These are phyloP conservation scores for Perognathus longimembris DNA, from an alignment of 2,113 vertebrate genomes.

Conservation along the genomic window DNA sequence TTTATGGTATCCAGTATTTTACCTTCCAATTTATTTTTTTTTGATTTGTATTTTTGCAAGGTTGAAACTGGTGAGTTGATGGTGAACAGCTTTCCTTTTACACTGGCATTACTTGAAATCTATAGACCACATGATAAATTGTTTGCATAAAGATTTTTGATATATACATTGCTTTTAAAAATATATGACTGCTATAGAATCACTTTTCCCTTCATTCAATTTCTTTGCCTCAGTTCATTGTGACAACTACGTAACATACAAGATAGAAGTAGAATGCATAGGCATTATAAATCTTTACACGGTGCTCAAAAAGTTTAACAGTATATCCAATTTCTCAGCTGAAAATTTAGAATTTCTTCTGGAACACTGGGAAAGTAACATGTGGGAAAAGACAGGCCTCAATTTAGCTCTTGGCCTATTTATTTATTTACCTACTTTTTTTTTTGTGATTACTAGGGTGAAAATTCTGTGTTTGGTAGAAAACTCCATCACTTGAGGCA, in stretches of 20 bases:
- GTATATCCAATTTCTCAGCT: not conserved
- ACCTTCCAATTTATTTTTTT: constrained; percentile 29
- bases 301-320: not conserved
- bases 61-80: not conserved
- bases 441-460: too few species aligned
- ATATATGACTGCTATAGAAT: not conserved
- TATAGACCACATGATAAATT: not conserved
- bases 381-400: not conserved
- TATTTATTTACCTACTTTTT: too few species aligned
- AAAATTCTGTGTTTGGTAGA: too few species aligned
- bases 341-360: not conserved
- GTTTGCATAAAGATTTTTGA: constrained; percentile 42
- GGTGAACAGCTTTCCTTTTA: constrained; percentile 5
- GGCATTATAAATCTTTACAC: not conserved
- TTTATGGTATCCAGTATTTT: constrained; percentile 51
- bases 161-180: not conserved
- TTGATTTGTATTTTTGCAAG: constrained; percentile 45
- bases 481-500: too few species aligned
- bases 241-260: not conserved
- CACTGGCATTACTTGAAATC: constrained; percentile 22
- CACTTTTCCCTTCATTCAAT: constrained; percentile 34
- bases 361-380: not conserved
- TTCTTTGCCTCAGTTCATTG: constrained; percentile 1
- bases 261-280: not conserved
- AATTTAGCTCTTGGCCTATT: not conserved